A percentile compares a stretch with the other conserved stretches of the same genome.
Conservation (phyloP, 2,888 invertebrate species). For the Nomada fucata region DNA sequence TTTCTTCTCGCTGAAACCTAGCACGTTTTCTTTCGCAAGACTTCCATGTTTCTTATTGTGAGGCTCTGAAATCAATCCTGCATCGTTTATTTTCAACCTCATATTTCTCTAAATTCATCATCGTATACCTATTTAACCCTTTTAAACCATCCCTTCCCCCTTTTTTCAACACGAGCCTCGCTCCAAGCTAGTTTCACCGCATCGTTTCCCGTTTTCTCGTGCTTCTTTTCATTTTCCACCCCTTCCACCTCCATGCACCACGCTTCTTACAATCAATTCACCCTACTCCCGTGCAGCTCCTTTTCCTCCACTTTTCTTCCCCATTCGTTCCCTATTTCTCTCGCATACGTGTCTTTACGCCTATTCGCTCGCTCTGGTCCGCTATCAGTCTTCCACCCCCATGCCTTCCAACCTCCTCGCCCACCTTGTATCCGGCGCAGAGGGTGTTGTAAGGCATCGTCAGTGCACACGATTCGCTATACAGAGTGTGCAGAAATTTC, state of each 20-base stretch:
- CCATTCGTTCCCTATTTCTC: constrained; percentile 41
- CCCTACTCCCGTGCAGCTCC: constrained; percentile 4
- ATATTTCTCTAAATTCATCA: not conserved
- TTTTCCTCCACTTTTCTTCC: constrained; percentile 23
- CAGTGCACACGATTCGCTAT: constrained; percentile 62
- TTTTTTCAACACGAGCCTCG: not conserved
- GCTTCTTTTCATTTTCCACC: constrained; percentile 27
- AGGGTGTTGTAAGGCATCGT: constrained; percentile 64
- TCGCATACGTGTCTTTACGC: constrained; percentile 44
- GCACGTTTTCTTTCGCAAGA: no score
- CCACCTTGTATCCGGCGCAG: constrained; percentile 33
- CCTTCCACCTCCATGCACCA: not conserved
- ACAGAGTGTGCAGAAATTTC: constrained; percentile 25
- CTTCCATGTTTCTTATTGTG: no score
- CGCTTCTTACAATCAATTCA: constrained; percentile 46
- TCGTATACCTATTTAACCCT: constrained; percentile 7
- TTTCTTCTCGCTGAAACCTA: no score
- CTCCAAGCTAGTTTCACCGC: constrained; percentile 35
- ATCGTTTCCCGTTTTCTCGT: constrained; percentile 12
- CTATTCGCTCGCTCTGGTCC: constrained; percentile 16
- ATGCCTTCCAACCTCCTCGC: constrained; percentile 10
- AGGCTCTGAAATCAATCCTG: no score
- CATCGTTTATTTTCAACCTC: not conserved
- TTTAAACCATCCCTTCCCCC: not conserved
- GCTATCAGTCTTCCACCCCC: constrained; percentile 28